Conservation (phyloP, 2,797 vertebrate genomes). For the Myotis daubentonii region DNA sequence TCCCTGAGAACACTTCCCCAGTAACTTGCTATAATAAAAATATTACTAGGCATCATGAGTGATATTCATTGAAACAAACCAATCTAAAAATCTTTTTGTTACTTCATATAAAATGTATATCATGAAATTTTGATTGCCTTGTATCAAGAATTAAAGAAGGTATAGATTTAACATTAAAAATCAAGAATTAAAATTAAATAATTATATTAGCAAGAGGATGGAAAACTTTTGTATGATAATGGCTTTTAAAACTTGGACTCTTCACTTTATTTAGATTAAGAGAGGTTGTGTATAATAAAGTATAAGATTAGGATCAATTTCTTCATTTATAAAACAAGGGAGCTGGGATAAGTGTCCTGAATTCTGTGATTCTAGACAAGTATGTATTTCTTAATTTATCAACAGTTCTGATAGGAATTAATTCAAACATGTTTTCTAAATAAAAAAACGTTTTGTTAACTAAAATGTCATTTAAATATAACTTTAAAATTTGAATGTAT, state of each 20-base stretch:
- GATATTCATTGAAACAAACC: neutral
- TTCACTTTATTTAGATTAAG: slow-evolving; percentile 7
- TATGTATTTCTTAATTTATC: neutral
- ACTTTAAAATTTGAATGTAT: neutral
- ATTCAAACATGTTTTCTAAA: neutral
- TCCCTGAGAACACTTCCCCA: neutral
- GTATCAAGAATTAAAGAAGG: neutral
- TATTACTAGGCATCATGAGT: neutral
- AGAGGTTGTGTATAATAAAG: neutral
- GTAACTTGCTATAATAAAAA: neutral
- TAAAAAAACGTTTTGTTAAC: neutral
- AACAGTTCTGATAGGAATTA: neutral
- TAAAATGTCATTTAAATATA: slow-evolving; percentile 25
- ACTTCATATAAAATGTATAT: neutral
- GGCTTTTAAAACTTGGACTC: neutral
- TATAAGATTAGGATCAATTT: neutral
- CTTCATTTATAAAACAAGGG: neutral
- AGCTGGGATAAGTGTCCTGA: neutral
- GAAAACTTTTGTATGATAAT: neutral
- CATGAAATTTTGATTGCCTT: neutral
- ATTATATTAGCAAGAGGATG: neutral
- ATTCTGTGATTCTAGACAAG: neutral
- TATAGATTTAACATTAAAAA: neutral
- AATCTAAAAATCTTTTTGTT: neutral
- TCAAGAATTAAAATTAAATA: slow-evolving; percentile 13